Evolutionary conservation across 2,888 invertebrate species (phyloP).

Genomic region (Priocnemis perturbator): DNA sequence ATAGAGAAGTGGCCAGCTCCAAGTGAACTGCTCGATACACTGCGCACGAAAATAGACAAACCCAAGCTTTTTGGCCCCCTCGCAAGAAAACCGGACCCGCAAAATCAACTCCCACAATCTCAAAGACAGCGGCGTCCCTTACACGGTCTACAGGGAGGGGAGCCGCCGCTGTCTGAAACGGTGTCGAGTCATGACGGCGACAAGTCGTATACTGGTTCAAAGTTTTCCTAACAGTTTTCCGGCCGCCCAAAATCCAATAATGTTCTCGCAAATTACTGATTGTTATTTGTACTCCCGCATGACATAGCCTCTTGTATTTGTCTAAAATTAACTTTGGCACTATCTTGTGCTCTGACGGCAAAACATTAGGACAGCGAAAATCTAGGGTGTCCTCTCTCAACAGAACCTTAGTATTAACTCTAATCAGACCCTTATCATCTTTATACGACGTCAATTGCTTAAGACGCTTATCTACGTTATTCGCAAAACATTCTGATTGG

Average conservation of each 20-base stretch:
- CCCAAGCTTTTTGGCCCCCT: conserved; percentile 52
- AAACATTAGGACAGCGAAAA: background rate
- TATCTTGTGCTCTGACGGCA: conserved; percentile 17
- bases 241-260: conserved; percentile 20
- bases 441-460: background rate
- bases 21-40: conserved; percentile 66
- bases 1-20: conserved; percentile 56
- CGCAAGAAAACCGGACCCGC: conserved; percentile 62
- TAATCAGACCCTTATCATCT: background rate
- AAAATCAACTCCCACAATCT: conserved; percentile 62
- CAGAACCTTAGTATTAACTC: background rate
- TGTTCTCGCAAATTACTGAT: conserved; percentile 16
- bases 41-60: conserved; percentile 68
- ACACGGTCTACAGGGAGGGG: conserved; percentile 16
- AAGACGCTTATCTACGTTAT: background rate
- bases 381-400: background rate
- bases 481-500: too few relatives aligned
- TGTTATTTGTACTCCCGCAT: conserved; percentile 55
- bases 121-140: conserved; percentile 46
- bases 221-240: background rate
- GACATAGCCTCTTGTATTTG: conserved; percentile 70
- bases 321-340: conserved; percentile 44
- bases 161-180: background rate
- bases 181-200: conserved; percentile 3
- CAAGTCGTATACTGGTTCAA: conserved; percentile 13